phyloP scores from a whole-genome alignment of 1,140 invertebrate species.

The Paramacrobiotus metropolitanus region DNA sequence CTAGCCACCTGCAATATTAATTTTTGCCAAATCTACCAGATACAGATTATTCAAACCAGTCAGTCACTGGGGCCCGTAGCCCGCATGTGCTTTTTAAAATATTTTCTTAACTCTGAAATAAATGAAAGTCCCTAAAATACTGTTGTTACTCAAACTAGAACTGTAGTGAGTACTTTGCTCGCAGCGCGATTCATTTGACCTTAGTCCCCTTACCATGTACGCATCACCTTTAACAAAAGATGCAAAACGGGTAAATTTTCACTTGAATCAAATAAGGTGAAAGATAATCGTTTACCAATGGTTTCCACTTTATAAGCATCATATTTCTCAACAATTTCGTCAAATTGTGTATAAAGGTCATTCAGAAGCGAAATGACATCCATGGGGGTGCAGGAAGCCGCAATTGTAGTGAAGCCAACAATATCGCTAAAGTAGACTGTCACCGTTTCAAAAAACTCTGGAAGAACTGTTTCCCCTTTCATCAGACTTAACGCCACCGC shows the following conservation, averaged over 20 bases:
- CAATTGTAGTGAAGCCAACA: constrained; percentile 50
- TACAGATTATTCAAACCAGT: too few species aligned
- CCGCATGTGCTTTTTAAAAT: too few species aligned
- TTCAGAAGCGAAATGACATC: constrained; percentile 26
- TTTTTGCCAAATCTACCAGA: too few species aligned
- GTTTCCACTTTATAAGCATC: constrained; percentile 23
- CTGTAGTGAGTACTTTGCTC: too few species aligned
- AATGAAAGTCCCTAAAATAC: not conserved
- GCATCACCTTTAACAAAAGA: too few species aligned
- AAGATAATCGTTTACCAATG: too few species aligned
- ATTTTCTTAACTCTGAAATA: too few species aligned
- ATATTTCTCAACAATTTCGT: constrained; percentile 19
- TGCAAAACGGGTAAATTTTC: too few species aligned
- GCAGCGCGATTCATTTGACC: too few species aligned
- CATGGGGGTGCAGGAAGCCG: constrained; percentile 36
- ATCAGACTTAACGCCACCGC: not conserved
- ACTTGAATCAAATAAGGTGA: too few species aligned
- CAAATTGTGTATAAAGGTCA: constrained; percentile 22
- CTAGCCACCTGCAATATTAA: constrained; percentile 32
- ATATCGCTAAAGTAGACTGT: constrained; percentile 60
- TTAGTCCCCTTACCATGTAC: not conserved
- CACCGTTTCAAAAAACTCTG: constrained; percentile 35
- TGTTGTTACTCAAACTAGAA: too few species aligned
- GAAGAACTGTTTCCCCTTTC: not conserved
- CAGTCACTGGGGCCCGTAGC: too few species aligned